A percentile compares a stretch with the other conserved stretches of the same genome.
Evolutionary conservation across 2,113 vertebrate species (phyloP).

Genomic region (Ariopsis seemanni): DNA sequence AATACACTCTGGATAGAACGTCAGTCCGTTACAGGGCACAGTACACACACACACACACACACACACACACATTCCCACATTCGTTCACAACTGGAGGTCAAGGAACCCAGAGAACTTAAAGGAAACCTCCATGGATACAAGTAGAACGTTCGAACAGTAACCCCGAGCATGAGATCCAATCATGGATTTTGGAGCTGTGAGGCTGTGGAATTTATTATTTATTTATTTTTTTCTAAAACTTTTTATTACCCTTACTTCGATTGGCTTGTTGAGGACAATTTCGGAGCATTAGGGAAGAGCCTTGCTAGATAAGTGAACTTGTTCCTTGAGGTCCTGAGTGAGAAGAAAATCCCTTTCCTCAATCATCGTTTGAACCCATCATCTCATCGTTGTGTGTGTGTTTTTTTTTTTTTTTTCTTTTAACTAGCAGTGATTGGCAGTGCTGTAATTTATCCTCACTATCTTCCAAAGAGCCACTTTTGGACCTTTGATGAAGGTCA

Average conservation of each 20-base stretch:
- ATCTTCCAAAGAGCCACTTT: not conserved
- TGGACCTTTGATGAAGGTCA: not conserved
- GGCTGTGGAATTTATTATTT: not conserved
- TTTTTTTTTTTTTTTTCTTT: not conserved
- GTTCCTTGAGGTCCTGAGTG: not conserved
- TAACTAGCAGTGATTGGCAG: not conserved
- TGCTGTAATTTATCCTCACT: not conserved
- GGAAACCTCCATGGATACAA: not conserved
- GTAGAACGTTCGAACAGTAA: not conserved
- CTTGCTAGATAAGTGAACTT: not conserved
- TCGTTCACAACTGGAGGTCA: not conserved
- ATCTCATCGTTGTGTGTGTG: not conserved
- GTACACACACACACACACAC: not conserved
- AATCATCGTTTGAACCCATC: not conserved
- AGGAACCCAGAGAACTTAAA: not conserved
- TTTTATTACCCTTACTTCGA: not conserved
- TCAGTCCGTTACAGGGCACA: not conserved
- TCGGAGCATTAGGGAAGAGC: not conserved
- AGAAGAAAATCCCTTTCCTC: slow-evolving; percentile 6
- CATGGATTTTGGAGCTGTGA: too few species aligned
- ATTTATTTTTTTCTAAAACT: not conserved
- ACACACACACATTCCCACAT: not conserved
- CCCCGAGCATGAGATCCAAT: not conserved
- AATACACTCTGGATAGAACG: not conserved
- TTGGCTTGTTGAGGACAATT: not conserved